Conservation (phyloP, 2,113 vertebrate genomes). For the Chaenogobius annularis region DNA sequence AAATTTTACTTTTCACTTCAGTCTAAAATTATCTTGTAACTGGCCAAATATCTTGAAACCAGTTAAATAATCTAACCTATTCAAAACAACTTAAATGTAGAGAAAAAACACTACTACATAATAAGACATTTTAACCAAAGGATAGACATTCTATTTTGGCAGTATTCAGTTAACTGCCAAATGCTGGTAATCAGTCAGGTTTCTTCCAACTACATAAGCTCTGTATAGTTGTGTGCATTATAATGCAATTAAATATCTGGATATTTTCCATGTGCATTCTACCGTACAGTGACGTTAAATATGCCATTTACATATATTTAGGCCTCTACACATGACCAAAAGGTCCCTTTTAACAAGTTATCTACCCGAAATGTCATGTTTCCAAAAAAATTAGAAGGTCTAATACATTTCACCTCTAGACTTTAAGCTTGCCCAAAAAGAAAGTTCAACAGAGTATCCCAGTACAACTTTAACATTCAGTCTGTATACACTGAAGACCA, state of each 20-base stretch:
- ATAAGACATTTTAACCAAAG: too few species aligned
- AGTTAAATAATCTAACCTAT: too few species aligned
- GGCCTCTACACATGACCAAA: conserved; percentile 46
- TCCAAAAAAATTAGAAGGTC: conserved; percentile 36
- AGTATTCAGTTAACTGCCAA: neutral
- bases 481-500: neutral
- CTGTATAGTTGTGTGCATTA: conserved; percentile 33
- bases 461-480: neutral
- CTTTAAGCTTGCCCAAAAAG: conserved; percentile 15
- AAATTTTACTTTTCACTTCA: too few species aligned
- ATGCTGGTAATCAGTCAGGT: neutral
- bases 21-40: too few species aligned
- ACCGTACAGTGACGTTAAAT: conserved; percentile 61
- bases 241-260: conserved; percentile 49
- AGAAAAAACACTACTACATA: too few species aligned
- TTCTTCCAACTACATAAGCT: neutral
- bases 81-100: too few species aligned
- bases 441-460: neutral
- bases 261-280: conserved; percentile 17
- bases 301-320: conserved; percentile 54
- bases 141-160: neutral
- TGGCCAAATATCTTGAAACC: too few species aligned
- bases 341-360: conserved; percentile 48
- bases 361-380: conserved; percentile 33
- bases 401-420: conserved; percentile 63